Evolutionary conservation across 2,888 invertebrate species (phyloP).

Genomic region (Sesia bembeciformis): DNA sequence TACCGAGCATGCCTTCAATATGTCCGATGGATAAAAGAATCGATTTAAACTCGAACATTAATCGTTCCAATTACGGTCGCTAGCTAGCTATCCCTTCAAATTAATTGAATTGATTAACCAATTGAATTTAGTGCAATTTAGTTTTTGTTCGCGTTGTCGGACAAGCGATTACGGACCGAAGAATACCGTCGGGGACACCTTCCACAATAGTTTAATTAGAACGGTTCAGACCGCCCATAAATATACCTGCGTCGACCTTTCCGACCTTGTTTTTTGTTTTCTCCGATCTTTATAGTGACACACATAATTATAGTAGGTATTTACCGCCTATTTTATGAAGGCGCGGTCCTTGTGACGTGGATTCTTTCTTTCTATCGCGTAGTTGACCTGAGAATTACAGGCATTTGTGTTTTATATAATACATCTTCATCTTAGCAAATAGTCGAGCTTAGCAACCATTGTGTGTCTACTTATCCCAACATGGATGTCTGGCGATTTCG

Average conservation of each 20-base stretch:
- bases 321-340: too few species aligned
- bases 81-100: slow-evolving; percentile 46
- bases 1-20: slow-evolving; percentile 44
- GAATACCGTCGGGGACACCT: slow-evolving; percentile 12
- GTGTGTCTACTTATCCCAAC: too few species aligned
- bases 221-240: slow-evolving; percentile 1
- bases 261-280: neutral
- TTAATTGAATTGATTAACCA: slow-evolving; percentile 69
- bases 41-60: slow-evolving; percentile 44
- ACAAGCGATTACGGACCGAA: slow-evolving; percentile 19
- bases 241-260: neutral
- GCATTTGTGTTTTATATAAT: too few species aligned
- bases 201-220: slow-evolving; percentile 16
- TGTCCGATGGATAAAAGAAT: slow-evolving; percentile 51
- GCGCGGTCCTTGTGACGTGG: too few species aligned
- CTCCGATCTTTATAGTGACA: neutral
- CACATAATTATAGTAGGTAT: neutral
- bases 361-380: too few species aligned
- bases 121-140: slow-evolving; percentile 53
- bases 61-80: slow-evolving; percentile 58
- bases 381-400: too few species aligned
- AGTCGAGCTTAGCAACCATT: too few species aligned
- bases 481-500: too few species aligned
- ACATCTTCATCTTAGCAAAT: too few species aligned
- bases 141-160: slow-evolving; percentile 37